Base-by-base conservation (phyloP, 2,113 vertebrate species). In the Nycticryphes semicollaris region DNA sequence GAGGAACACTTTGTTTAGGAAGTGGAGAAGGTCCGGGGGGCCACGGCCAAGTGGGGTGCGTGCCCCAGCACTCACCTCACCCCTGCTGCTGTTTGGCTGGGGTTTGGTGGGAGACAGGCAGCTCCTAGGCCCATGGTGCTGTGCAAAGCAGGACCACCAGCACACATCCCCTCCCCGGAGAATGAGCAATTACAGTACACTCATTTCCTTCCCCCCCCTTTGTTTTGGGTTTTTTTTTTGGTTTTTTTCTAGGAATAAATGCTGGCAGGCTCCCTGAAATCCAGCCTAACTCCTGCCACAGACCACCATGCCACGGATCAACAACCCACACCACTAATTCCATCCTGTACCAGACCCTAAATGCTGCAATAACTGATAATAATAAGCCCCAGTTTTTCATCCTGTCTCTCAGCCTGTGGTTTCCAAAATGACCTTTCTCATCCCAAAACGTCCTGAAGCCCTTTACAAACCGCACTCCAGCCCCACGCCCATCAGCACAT, bases 401-500 rank as follows among this genome's bases (percentile, higher is more conserved):
- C 19, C 51, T 16, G 25, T 10, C 31, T 37, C 33, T 30, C 18
- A 35, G 33, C 10, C 4, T 5, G 0, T 1, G 0, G 12, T n/a
- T 78, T 56, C 51, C 43, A 67, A 53, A 51, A 62, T 17, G 18
- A 37, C n/a, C 20, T 18, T 75, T 79, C 41, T 89, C 23, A 19
- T 5, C 64, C 74, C 64, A 63, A 63, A 77, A 80, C 1, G 1
- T 20, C 72, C 62, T 7, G 0, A 51, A 79, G 23, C 37, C 28
- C 30, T 67, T 17, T 16, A 39, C 35, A 47, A 91, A 48, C 60
- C 4, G 0, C 45, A 15, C 62, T 68, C 56, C 19, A 0, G 37
- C 31, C 35, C 66, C 1, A 0, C 2, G 4, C 31, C 81, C 5
- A 2, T 3, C 1, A 1, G 54, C 23, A 6, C 67, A 48, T 2